Base-by-base conservation (phyloP, 2,888 invertebrate genomes). In the Hirtodrosophila confusa region DNA sequence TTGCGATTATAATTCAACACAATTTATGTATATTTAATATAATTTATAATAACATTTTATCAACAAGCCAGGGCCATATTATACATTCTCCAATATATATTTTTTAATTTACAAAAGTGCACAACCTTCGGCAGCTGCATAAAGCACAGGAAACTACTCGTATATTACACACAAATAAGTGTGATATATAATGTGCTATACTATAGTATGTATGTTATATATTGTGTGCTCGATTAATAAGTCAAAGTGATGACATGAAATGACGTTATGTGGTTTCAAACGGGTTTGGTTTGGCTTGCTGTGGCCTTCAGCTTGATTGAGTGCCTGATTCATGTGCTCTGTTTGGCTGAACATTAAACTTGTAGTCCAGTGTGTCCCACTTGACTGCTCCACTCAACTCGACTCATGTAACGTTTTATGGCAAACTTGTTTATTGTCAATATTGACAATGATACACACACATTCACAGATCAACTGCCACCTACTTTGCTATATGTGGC, bases 341-440 rank as follows among this genome's bases (percentile, higher is more conserved):
- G 27, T 48, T 57, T 61, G 53, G 51, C 50, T 49, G 53, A 33
- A 49, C 62, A 60, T 48, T 63, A 50, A 50, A 36, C 61, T 53
- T 61, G 49, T 51, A 45, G 53, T 49, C 33, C 44, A 35, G 47
- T 48, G 17, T 53, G 50, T 48, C 49, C 49, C 63, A 68, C 66
- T 78, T 61, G 60, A 64, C 41, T 53, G 44, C 56, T 57, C 54
- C 58, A 48, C 66, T 64, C 56, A 35, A 40, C 60, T 37, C 53
- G 56, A 40, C 70, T 69, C 68, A 48, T 77, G 78, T 86, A 75
- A 73, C 69, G 55, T 85, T 84, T 85, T 85, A 76, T 78, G 66
- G 84, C 87, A 79, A 82, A 85, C 86, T 84, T 87, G 86, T 87
- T 87, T 84, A 82, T 73, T 87, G 87, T 84, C 84, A 87, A 84